Evolutionary conservation across 2,888 invertebrate species (phyloP).

Genomic region (Mayetiola destructor): DNA sequence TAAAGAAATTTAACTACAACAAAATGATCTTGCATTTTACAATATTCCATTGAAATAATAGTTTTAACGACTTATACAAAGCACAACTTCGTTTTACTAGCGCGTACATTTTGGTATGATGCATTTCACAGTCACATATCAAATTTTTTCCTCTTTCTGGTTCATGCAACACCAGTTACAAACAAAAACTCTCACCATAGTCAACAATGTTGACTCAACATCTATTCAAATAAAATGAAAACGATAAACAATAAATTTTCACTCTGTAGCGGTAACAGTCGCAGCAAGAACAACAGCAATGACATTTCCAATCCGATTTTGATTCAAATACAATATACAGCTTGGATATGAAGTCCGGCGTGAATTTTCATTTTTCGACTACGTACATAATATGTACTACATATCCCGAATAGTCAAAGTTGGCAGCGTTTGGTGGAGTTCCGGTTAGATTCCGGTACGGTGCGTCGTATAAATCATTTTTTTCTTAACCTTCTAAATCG

Average conservation of each 20-base stretch:
- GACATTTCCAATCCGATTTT: neutral
- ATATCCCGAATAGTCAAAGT: neutral
- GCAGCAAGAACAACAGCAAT: neutral
- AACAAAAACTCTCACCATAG: neutral
- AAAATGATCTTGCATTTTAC: no score
- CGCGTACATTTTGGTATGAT: neutral
- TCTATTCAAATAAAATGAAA: no score
- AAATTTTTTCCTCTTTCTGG: conserved; percentile 12
- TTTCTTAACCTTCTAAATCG: no score
- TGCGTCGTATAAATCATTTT: no score
- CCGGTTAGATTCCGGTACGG: no score
- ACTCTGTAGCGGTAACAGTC: neutral
- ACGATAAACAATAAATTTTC: conserved; percentile 10
- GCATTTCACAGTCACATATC: conserved; percentile 9
- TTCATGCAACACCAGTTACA: neutral
- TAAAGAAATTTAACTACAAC: no score
- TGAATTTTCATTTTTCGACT: no score
- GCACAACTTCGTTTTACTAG: no score
- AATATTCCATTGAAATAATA: no score
- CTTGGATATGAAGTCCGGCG: no score
- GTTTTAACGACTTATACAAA: no score
- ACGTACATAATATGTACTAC: neutral
- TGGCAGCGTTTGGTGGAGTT: neutral
- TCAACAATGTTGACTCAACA: no score
- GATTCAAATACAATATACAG: neutral